Evolutionary conservation across 2,888 invertebrate species (phyloP).

Genomic region (Limnephilus lunatus): DNA sequence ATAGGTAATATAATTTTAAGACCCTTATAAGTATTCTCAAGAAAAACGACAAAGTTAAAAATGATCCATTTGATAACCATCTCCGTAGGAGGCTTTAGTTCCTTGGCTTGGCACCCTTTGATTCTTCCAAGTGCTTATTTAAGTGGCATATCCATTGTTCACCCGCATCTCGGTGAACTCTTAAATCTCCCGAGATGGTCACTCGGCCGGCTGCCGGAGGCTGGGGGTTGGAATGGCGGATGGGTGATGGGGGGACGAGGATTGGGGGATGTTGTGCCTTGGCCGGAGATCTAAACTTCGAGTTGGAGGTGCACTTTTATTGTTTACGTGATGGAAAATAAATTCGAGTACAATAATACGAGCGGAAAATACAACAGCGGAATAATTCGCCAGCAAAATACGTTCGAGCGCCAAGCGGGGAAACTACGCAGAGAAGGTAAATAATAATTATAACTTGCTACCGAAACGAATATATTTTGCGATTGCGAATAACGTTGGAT

Average conservation of each 20-base stretch:
- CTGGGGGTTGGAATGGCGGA: neutral
- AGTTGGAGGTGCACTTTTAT: slow-evolving; percentile 28
- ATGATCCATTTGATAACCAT: neutral
- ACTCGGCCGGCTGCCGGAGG: neutral
- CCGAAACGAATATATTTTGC: neutral
- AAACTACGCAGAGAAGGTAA: neutral
- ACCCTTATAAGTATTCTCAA: neutral
- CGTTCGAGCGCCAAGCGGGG: neutral
- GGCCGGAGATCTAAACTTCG: slow-evolving; percentile 11
- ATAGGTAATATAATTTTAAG: neutral
- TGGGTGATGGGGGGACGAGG: neutral
- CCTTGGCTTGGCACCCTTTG: neutral
- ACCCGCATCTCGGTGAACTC: slow-evolving; percentile 17
- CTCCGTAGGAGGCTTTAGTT: neutral
- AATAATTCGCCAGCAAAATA: neutral
- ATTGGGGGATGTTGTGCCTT: neutral
- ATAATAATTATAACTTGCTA: neutral
- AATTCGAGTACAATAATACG: slow-evolving; percentile 10
- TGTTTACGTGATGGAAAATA: slow-evolving; percentile 29
- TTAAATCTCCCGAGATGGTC: slow-evolving; percentile 32
- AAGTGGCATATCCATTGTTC: slow-evolving; percentile 24
- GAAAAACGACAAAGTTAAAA: neutral
- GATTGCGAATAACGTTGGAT: neutral
- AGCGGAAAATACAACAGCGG: neutral
- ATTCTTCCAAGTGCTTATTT: slow-evolving; percentile 14